Conservation (phyloP, 2,888 invertebrate species). For the Fragum fragum region DNA sequence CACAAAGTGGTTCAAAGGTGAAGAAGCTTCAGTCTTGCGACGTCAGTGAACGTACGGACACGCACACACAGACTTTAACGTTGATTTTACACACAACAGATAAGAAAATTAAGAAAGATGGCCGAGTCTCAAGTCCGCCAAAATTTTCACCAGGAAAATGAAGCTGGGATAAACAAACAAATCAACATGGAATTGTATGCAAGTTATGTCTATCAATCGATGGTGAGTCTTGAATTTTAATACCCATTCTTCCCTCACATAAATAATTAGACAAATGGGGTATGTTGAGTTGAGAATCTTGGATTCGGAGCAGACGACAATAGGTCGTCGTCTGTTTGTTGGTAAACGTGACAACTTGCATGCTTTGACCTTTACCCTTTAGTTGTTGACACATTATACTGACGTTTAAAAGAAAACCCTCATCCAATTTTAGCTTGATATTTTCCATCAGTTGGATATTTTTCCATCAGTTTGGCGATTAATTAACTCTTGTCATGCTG, state of each 20-base stretch:
- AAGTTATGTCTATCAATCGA: conserved; percentile 85
- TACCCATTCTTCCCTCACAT: too few relatives aligned
- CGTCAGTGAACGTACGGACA: conserved; percentile 87
- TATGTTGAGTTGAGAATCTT: not conserved
- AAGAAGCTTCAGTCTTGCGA: conserved; percentile 77
- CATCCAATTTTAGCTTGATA: too few relatives aligned
- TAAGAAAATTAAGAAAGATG: conserved; percentile 78
- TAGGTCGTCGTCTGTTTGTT: too few relatives aligned
- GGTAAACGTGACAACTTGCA: too few relatives aligned
- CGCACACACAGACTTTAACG: conserved; percentile 39
- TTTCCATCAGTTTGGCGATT: too few relatives aligned
- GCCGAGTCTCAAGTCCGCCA: conserved; percentile 86
- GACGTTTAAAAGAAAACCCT: too few relatives aligned
- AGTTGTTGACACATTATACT: too few relatives aligned
- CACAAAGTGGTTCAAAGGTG: not conserved
- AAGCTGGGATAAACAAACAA: conserved; percentile 86
- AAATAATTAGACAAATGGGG: too few relatives aligned
- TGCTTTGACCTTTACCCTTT: too few relatives aligned
- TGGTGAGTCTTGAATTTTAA: conserved; percentile 81
- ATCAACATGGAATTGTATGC: conserved; percentile 87
- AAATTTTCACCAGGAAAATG: conserved; percentile 85
- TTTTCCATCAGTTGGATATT: too few relatives aligned
- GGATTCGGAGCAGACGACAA: not conserved
- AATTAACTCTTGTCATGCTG: too few relatives aligned
- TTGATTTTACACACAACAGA: not conserved